Evolutionary conservation across 1,140 invertebrate genomes (phyloP), one percentile per base, ranked within the genome.

Genomic region (Drosophila mayri): DNA sequence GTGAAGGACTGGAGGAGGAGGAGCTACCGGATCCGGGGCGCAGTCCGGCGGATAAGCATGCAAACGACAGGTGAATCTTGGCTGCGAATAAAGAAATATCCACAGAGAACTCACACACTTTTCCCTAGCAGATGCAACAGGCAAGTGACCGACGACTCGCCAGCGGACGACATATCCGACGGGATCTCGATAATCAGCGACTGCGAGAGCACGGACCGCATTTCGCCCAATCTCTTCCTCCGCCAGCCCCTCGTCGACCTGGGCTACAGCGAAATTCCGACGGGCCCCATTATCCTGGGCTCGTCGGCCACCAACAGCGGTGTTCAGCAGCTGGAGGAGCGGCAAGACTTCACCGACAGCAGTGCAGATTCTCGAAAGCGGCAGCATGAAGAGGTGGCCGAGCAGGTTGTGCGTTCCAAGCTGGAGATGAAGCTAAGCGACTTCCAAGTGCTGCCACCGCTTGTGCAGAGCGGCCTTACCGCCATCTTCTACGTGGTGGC

Each of bases 121-220:
- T 54, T 35, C 0, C 12, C 12, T 18, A 30, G 10, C 32, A 86
- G 78, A 64, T 64, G 70, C 83, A 79, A 59, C 37, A 68, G 40
- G 52, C 60, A 65, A 46, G 38, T 62, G n/a, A 76, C 44, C 20
- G 79, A 91, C 4, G 87, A 91, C 50, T 40, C 66, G 16, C 85
- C 67, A 40, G 52, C 62, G 28, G 91, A 92, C 60, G 91, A 92
- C 37, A 55, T 91, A 20, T 92, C 91, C 3, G 91, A 92, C 73
- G 91, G 91, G n/a, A 92, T 92, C 22, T 92, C 91, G 25, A 91
- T 92, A 52, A 92, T 92, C 32, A 92, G 91, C 54, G 91, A 92
- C 38, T 91, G 91, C 55, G 91, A 92, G 54, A 91, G 85, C 64
- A 90, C 76, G 10, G 91, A 87, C 30, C 81, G 88, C n/a, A 59